Conservation (phyloP, 2,797 vertebrate genomes). For the Simalia tracyae region DNA sequence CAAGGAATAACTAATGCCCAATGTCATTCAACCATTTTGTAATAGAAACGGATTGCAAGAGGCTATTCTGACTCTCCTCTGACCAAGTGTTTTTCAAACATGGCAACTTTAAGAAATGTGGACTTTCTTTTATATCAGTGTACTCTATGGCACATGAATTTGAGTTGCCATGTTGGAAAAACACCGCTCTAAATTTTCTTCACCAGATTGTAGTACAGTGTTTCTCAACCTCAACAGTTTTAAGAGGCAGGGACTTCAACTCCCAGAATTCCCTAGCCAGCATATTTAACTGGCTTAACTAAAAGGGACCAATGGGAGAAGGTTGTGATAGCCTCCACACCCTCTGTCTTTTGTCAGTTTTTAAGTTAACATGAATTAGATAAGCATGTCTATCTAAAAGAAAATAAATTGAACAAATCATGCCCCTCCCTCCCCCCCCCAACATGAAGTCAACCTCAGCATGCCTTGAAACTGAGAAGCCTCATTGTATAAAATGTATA, state of each 20-base stretch:
- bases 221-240: neutral
- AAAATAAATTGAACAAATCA: neutral
- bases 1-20: neutral
- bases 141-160: neutral
- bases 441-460: neutral
- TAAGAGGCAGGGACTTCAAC: neutral
- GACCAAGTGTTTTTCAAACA: neutral
- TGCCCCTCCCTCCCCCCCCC: neutral
- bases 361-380: neutral
- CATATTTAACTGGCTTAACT: neutral
- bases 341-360: neutral
- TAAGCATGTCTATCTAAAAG: neutral
- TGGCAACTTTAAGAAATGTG: neutral
- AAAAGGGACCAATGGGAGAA: neutral
- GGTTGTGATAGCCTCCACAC: neutral
- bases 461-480: neutral
- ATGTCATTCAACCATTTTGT: neutral
- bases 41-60: constrained; percentile 29
- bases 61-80: neutral
- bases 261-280: neutral
- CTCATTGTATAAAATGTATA: too few species aligned
- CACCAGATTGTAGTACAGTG: neutral
- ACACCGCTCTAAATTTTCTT: neutral
- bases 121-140: neutral
- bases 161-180: neutral